Conservation (phyloP, 1,140 invertebrate species). For the Plectrocnemia conspersa region DNA sequence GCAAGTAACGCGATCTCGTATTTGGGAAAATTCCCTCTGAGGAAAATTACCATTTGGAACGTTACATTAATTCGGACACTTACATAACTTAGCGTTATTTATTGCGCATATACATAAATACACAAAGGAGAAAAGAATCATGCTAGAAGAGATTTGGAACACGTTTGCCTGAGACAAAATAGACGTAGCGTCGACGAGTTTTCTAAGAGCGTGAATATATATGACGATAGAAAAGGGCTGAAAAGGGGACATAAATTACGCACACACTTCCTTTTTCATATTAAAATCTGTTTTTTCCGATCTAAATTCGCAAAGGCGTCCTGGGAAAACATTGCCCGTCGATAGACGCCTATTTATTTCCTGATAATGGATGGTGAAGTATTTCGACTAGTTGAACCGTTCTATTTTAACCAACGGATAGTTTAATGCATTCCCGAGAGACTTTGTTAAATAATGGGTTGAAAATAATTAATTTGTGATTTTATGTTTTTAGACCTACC, state of each 20-base stretch:
- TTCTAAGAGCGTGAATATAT: not conserved
- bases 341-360: conserved; percentile 32
- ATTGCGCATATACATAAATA: too few relatives aligned
- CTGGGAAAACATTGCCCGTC: conserved; percentile 11
- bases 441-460: not conserved
- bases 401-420: not conserved
- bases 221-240: not conserved
- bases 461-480: conserved; percentile 3
- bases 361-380: conserved; percentile 31
- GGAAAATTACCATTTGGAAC: too few relatives aligned
- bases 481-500: conserved; percentile 56
- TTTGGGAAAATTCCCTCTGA: too few relatives aligned
- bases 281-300: conserved; percentile 29
- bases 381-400: conserved; percentile 11
- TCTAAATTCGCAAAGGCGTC: conserved; percentile 22
- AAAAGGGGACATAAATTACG: conserved; percentile 27
- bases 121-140: conserved; percentile 1
- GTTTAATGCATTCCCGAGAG: not conserved
- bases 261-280: conserved; percentile 28
- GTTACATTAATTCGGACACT: too few relatives aligned
- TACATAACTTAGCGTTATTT: too few relatives aligned
- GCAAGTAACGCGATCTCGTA: too few relatives aligned
- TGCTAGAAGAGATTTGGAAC: too few relatives aligned
- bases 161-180: too few relatives aligned
- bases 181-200: too few relatives aligned